A percentile compares a stretch with the other conserved stretches of the same genome.
These are phyloP conservation scores for Vanessa cardui DNA, from an alignment of 2,888 invertebrate genomes.

Conservation along the genomic window DNA sequence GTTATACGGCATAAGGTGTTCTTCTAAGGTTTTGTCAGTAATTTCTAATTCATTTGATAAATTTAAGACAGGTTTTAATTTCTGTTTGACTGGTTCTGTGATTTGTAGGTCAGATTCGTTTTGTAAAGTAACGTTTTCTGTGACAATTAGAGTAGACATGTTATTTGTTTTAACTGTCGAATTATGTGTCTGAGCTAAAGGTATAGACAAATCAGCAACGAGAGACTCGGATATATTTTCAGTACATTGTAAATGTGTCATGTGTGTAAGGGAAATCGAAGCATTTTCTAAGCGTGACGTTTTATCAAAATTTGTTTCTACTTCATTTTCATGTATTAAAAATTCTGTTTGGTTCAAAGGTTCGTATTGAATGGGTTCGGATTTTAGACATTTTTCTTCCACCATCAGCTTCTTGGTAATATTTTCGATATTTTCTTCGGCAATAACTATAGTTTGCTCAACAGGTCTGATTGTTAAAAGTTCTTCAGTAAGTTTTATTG, in stretches of 20 bases:
- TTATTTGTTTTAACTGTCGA: conserved; percentile 57
- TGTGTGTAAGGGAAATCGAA: conserved; percentile 54
- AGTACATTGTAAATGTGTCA: conserved; percentile 66
- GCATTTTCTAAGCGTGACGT: conserved; percentile 51
- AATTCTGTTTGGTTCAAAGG: conserved; percentile 57
- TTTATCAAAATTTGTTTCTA: conserved; percentile 50
- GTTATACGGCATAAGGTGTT: conserved; percentile 57
- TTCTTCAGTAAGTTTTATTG: conserved; percentile 64
- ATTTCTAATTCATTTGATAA: conserved; percentile 62
- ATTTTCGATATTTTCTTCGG: conserved; percentile 53
- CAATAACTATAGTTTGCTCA: conserved; percentile 60
- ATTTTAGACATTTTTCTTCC: conserved; percentile 47
- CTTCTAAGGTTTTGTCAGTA: conserved; percentile 61
- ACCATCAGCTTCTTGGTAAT: conserved; percentile 24
- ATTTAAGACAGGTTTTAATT: conserved; percentile 56
- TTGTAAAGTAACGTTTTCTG: conserved; percentile 65
- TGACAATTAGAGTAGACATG: conserved; percentile 63
- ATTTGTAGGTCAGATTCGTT: conserved; percentile 65
- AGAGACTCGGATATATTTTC: conserved; percentile 63
- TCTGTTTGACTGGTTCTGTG: conserved; percentile 57
- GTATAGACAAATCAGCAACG: conserved; percentile 55
- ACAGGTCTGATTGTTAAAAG: conserved; percentile 58
- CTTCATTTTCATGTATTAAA: conserved; percentile 61
- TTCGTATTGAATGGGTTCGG: conserved; percentile 52
- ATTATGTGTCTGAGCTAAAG: conserved; percentile 51